Base-by-base conservation (phyloP, 2,888 invertebrate genomes). In the Beris chalybata region DNA sequence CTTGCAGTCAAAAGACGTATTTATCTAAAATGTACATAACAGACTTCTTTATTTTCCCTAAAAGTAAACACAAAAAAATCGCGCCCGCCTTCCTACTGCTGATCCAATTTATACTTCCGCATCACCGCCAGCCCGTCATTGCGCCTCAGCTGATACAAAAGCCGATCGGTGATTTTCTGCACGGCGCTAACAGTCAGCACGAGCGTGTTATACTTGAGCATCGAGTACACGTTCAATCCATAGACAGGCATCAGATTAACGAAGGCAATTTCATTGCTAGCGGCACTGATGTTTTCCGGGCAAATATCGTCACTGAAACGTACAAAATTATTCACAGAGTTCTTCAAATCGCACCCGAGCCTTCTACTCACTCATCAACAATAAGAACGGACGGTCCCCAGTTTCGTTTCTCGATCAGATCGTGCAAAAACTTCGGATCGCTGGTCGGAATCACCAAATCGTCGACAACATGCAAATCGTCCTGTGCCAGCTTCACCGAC, bases 341-440 rank as follows among this genome's bases (percentile, higher is more conserved):
- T 22, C 22, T 22, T 22, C 22, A 38, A 48, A 29, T 48, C 47
- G 22, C 22, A 22, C 22, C 1, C 15, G 29, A 45, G 29, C 38
- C 22, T 61, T 52, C 65, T 57, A 72, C 90, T 85, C 87, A 93
- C 89, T 89, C 90, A 81, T 98, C 95, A 63, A 98, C 86, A 81
- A 99, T 90, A 0, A 99, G 83, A 11, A 96, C 95, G 9, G 97
- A 95, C 47, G 95, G 92, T 11, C 99, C 99, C 99, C 99, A 99
- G 77, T 91, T 89, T 72, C 98, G 86, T 52, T 87, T 84, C 72
- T 91, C 89, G 38, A 93, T 87, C 59, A 99, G 81, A 72, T 95
- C 89, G 72, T 87, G 83, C 7, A 99, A 81, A 76, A 87, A 97
- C 74, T 87, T 82, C 0, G 89, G 84, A 70, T 96, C 92, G 64